Evolutionary conservation across 2,113 vertebrate genomes (phyloP), one percentile per base, ranked within the genome.

Genomic region (Syngnathoides biaculeatus): DNA sequence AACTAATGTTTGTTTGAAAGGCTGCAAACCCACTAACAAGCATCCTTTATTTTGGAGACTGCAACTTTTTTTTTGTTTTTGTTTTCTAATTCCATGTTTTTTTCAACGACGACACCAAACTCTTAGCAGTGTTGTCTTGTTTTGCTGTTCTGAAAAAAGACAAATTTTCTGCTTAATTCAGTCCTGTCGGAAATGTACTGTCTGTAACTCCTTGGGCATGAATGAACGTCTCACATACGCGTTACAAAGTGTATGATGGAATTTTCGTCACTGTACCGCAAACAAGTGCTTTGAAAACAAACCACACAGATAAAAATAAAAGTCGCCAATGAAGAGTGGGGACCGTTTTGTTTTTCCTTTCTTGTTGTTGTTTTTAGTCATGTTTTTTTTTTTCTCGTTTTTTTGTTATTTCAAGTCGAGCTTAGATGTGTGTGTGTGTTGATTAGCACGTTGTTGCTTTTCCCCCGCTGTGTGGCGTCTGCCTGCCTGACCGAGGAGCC

Each of bases 221-320:
- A 89, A 88, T 91, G 87, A 89, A 86, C 88, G 89, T 92, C 88
- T 85, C 86, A 87, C 87, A 83, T 86, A 82, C 81, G 89, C 89
- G 88, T 86, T 90, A 83, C 72, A 73, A 84, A 85, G 75, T 89
- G 84, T 90, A 84, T 86, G 88, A 78, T 88, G 71, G 73, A 83
- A 81, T 27, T 8, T 73, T 59, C 74, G 86, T 91, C 80, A 67
- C 87, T 91, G 90, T 91, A 88, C 88, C 90, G 89, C 90, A 81
- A 79, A 86, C 74, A 89, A 90, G 88, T 91, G 90, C 89, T 92
- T 91, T 91, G 78, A 81, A 91, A 90, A 84, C 73, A 85, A 89
- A 90, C 90, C 82, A 69, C 85, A 86, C 84, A 85, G 86, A 84
- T 82, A 71, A 91, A 91, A 91, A 92, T 92, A 92, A 92, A 56